Conservation (phyloP, 2,888 invertebrate species). For the Cheilosia vernalis region DNA sequence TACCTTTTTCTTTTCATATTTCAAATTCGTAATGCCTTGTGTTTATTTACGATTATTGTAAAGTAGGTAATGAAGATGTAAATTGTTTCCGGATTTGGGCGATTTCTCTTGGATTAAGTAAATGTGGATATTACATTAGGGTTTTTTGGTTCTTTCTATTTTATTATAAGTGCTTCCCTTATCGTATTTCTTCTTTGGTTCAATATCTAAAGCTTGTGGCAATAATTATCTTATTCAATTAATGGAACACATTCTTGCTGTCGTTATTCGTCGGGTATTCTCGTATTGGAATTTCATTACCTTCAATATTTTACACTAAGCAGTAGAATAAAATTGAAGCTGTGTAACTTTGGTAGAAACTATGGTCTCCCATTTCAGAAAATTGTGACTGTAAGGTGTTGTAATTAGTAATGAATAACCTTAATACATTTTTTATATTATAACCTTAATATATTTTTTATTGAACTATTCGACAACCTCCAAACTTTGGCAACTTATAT, state of each 20-base stretch:
- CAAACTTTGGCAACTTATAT: no score
- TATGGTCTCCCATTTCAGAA: no score
- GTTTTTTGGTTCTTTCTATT: not conserved
- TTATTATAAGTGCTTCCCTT: no score
- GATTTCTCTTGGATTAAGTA: conserved; percentile 3
- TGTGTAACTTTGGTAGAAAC: not conserved
- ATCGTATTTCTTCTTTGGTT: not conserved
- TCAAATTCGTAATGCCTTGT: not conserved
- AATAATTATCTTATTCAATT: not conserved
- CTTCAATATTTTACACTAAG: not conserved
- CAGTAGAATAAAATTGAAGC: not conserved
- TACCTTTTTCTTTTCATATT: not conserved
- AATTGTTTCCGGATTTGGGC: conserved; percentile 13
- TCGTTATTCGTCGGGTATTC: not conserved
- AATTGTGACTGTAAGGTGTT: no score
- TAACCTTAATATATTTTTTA: no score
- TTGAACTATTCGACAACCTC: no score
- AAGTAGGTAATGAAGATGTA: conserved; percentile 13
- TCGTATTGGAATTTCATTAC: conserved; percentile 13
- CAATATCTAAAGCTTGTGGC: not conserved
- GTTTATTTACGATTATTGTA: not conserved
- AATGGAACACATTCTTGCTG: not conserved
- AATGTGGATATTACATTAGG: conserved; percentile 5
- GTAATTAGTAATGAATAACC: no score
- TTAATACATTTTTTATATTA: no score